Conservation (phyloP, 2,113 vertebrate genomes). For the Globicephala melas region DNA sequence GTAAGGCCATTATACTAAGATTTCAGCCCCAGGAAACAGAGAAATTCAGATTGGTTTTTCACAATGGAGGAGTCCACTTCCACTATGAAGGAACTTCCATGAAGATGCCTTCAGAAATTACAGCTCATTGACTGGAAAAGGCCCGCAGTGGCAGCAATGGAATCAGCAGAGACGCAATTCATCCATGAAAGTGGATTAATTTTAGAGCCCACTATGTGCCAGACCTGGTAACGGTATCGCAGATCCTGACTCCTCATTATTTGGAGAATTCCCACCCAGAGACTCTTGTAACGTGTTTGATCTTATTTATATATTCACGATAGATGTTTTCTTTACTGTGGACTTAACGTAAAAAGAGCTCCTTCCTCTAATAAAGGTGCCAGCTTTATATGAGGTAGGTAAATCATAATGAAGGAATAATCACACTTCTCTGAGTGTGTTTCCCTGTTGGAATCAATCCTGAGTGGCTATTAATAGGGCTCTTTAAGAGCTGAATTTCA, state of each 20-base stretch:
- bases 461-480: background rate
- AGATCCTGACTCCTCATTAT: background rate
- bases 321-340: background rate
- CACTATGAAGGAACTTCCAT: background rate
- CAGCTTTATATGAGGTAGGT: background rate
- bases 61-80: background rate
- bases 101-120: background rate
- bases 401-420: background rate
- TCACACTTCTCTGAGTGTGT: background rate
- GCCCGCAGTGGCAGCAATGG: background rate
- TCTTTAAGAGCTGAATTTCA: background rate
- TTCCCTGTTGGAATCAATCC: background rate
- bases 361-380: background rate
- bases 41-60: background rate
- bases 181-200: background rate
- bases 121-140: background rate
- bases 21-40: background rate
- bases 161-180: background rate
- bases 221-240: background rate
- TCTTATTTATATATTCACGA: background rate
- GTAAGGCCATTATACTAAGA: background rate
- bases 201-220: background rate
- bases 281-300: background rate
- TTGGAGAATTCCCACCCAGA: background rate
- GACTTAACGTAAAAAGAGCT: background rate